Conservation (phyloP, 2,113 vertebrate genomes). For the Sphaerodactylus townsendi region DNA sequence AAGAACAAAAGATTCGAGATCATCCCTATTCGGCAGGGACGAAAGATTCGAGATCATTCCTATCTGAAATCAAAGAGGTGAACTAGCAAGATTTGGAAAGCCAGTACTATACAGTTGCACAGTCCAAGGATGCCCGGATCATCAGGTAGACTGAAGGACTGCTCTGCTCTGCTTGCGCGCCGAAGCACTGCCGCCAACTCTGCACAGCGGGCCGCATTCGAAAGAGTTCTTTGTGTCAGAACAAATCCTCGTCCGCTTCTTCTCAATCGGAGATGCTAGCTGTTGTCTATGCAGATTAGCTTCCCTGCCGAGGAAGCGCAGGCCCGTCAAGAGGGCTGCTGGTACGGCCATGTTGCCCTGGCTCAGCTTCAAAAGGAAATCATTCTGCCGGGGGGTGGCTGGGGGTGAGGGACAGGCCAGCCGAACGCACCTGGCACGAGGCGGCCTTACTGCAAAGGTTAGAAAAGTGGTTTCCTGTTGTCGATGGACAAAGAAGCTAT, state of each 20-base stretch:
- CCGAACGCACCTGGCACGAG: neutral
- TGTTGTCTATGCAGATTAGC: neutral
- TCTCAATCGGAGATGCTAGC: neutral
- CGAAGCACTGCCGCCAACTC: fast-evolving
- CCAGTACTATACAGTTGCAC: fast-evolving
- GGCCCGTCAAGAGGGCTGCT: neutral
- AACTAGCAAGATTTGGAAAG: fast-evolving
- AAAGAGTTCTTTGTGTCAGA: neutral
- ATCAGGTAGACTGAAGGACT: neutral
- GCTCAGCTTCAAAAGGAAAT: neutral
- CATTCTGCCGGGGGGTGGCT: neutral
- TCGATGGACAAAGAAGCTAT: no score
- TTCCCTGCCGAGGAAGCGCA: neutral
- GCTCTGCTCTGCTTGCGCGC: neutral
- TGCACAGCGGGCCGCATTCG: neutral
- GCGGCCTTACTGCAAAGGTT: neutral
- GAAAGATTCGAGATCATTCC: no score
- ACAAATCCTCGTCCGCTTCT: neutral
- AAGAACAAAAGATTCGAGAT: no score
- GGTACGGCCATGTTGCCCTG: neutral
- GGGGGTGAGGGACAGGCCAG: neutral
- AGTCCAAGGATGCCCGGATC: neutral
- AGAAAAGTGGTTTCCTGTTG: neutral
- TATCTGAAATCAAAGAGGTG: neutral
- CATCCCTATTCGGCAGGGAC: no score